A percentile compares a stretch with the other conserved stretches of the same genome.
Conservation (phyloP, 2,113 vertebrate species). For the Siphamia tubifer region DNA sequence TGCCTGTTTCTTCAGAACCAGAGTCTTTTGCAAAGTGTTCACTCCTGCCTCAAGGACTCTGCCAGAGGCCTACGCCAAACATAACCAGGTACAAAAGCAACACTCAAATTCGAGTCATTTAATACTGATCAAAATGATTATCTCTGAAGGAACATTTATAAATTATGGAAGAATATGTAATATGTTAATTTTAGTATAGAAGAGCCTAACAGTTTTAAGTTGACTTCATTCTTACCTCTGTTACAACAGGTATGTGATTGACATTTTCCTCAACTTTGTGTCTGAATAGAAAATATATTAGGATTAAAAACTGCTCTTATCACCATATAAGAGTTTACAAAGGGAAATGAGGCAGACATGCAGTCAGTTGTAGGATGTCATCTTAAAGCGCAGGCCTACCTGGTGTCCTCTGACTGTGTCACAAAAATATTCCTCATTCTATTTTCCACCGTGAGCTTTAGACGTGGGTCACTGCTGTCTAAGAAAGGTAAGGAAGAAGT, state of each 20-base stretch:
- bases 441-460: constrained; percentile 70
- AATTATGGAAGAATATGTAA: too few species aligned
- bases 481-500: constrained; percentile 35
- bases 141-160: too few species aligned
- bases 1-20: constrained; percentile 75
- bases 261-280: constrained; percentile 61
- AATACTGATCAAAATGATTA: too few species aligned
- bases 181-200: neutral
- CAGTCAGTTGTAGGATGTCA: neutral
- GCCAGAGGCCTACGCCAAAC: constrained; percentile 47
- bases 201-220: too few species aligned
- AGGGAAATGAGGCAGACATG: too few species aligned
- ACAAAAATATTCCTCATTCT: constrained; percentile 77
- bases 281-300: constrained; percentile 26
- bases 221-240: constrained; percentile 65
- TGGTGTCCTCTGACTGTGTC: constrained; percentile 74
- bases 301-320: too few species aligned
- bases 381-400: constrained; percentile 43
- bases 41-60: constrained; percentile 66
- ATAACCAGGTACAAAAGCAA: neutral
- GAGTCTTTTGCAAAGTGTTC: constrained; percentile 73
- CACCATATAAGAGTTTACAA: too few species aligned
- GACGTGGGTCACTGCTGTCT: constrained; percentile 48
- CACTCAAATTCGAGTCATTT: neutral
- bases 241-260: constrained; percentile 66